Conservation (phyloP, 2,888 invertebrate species). For the Pyrochroa serraticornis region DNA sequence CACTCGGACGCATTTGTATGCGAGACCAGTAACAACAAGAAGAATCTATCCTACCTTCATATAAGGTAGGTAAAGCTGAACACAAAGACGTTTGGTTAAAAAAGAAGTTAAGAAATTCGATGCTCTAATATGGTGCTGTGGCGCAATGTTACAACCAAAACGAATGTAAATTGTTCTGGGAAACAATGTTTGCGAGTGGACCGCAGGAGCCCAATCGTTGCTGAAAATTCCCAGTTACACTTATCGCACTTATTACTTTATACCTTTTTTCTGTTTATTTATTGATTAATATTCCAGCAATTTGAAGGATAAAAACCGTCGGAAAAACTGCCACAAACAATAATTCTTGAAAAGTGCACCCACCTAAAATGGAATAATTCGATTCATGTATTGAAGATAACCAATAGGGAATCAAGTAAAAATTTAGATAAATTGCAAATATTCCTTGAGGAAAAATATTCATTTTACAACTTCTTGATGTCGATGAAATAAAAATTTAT, state of each 20-base stretch:
- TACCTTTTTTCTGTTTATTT: no score
- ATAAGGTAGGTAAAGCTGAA: background rate
- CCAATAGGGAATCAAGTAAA: background rate
- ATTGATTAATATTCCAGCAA: no score
- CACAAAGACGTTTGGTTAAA: conserved; percentile 1
- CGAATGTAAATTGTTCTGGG: no score
- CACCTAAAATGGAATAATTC: no score
- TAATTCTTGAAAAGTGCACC: no score
- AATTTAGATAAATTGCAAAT: background rate
- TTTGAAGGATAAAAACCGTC: no score
- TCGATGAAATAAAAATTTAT: background rate
- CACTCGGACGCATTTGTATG: background rate
- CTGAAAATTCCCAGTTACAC: no score
- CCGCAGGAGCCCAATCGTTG: no score
- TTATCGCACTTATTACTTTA: no score
- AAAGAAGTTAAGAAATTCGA: conserved; percentile 26
- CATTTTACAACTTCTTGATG: background rate
- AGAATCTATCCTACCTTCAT: background rate
- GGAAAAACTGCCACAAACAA: no score
- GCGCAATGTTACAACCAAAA: conserved; percentile 11
- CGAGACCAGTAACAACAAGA: background rate
- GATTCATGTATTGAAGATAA: no score
- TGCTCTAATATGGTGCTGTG: conserved; percentile 23
- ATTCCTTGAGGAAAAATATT: background rate
- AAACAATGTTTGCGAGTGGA: no score